Base-by-base conservation (phyloP, 2,888 invertebrate species). In the Acronicta psi region DNA sequence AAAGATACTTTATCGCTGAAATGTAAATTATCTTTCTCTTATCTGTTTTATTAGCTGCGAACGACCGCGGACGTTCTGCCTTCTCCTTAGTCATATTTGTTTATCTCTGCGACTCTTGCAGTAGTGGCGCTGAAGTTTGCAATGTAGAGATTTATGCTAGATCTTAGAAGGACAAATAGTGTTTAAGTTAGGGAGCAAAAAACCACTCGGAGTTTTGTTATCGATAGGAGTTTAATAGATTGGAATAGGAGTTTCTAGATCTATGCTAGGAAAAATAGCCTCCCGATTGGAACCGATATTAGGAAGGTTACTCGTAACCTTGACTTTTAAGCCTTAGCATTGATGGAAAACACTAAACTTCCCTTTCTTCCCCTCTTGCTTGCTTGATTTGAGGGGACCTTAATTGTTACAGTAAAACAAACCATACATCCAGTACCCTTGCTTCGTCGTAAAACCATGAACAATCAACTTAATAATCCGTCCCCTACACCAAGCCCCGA, bases 21-120 rank as follows among this genome's bases (percentile, higher is more conserved):
- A 86, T 86, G 86, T 90, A 87, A 92, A 88, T 89, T 90, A 92
- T 89, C 81, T 83, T 61, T 59, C 74, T 80, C 76, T 86, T 90
- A 91, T 90, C 90, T 88, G 80, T 86, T 89, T 88, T 88, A 87
- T 90, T 88, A 89, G 86, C 85, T 84, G 84, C 74, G 83, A 86
- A 85, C 77, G 75, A 74, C 77, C 74, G 65, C 77, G 60, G 60
- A 62, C 56, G 38, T 59, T 46, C 47, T 55, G 54, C 47, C 45
- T 41, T 18, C 55, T 60, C 57, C 52, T 68, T 52, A 64, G 11
- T 75, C 61, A 69, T 70, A 57, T 58, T 60, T 61, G 60, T 72
- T 74, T 73, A 74, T 71, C 75, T 68, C 34, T 38, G 43, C 16
- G 36, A 51, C 50, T 42, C 37, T 44, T 8, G 31, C 25, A 45